phyloP scores from a whole-genome alignment of 2,113 vertebrate species.

The Ageneiosus marmoratus region DNA sequence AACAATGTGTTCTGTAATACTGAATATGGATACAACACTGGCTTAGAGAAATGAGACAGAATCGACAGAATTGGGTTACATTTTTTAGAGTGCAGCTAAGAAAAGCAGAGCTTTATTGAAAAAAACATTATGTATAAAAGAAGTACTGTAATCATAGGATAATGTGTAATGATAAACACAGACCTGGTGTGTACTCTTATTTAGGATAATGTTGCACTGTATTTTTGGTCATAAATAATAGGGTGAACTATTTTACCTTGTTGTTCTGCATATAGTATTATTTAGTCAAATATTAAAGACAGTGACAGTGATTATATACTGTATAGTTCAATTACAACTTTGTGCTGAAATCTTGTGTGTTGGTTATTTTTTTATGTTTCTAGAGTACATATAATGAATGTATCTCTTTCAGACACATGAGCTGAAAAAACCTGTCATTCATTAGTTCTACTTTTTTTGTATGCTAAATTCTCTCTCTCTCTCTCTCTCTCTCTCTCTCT shows the following conservation, averaged over 20 bases:
- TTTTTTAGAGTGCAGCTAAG: not conserved
- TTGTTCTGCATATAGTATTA: not conserved
- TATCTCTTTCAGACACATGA: not conserved
- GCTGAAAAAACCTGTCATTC: not conserved
- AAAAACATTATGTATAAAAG: not conserved
- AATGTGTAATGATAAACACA: not conserved
- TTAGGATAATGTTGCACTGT: not conserved
- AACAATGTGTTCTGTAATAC: not conserved
- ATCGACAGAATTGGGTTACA: not conserved
- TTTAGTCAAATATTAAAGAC: not conserved
- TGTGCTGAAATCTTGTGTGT: not conserved
- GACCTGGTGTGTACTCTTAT: not conserved
- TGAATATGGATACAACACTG: not conserved
- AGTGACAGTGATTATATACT: not conserved
- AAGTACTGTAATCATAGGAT: not conserved
- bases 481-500: not conserved
- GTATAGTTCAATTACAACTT: not conserved
- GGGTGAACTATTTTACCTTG: too few relatives aligned
- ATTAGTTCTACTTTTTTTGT: not conserved
- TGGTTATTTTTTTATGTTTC: not conserved
- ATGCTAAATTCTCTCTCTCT: not conserved
- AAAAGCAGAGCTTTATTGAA: not conserved
- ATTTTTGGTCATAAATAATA: not conserved
- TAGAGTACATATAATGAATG: not conserved
- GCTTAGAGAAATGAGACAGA: not conserved